These are phyloP conservation scores for Nansenia antarctica DNA, from an alignment of 2,113 vertebrate genomes.

Conservation along the genomic window DNA sequence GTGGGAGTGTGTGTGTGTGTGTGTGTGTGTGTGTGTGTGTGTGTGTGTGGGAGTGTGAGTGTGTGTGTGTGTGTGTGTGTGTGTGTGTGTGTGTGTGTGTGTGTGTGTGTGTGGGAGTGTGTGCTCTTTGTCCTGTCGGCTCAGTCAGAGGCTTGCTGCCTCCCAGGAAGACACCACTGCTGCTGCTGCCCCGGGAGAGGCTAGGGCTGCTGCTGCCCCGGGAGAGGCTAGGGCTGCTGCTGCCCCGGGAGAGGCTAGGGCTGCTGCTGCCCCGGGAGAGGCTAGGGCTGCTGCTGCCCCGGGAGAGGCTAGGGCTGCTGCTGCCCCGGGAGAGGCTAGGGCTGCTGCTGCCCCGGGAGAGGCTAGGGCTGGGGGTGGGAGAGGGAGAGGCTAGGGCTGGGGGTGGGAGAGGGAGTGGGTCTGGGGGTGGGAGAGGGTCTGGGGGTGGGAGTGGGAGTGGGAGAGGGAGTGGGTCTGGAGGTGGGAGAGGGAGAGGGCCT, in stretches of 20 bases:
- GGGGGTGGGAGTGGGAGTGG: no score
- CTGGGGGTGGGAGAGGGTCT: constrained; percentile 14
- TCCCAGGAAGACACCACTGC: constrained; percentile 37
- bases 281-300: constrained; percentile 1
- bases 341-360: no score
- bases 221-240: not conserved
- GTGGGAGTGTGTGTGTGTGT: constrained; percentile 49
- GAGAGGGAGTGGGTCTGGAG: no score
- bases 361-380: constrained; percentile 21
- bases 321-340: not conserved
- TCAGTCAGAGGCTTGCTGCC: constrained; percentile 46
- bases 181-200: not conserved
- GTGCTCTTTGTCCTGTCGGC: constrained; percentile 73
- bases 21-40: constrained; percentile 39
- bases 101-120: constrained; percentile 41
- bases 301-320: constrained; percentile 22
- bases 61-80: constrained; percentile 22
- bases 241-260: not conserved
- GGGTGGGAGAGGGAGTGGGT: not conserved
- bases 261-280: not conserved
- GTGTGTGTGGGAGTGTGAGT: constrained; percentile 52
- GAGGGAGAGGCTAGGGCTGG: not conserved
- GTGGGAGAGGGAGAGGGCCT: no score
- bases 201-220: not conserved
- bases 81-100: constrained; percentile 53